These are phyloP conservation scores for Coccyzus lansbergi DNA, from an alignment of 2,797 vertebrate species.

Conservation along the genomic window DNA sequence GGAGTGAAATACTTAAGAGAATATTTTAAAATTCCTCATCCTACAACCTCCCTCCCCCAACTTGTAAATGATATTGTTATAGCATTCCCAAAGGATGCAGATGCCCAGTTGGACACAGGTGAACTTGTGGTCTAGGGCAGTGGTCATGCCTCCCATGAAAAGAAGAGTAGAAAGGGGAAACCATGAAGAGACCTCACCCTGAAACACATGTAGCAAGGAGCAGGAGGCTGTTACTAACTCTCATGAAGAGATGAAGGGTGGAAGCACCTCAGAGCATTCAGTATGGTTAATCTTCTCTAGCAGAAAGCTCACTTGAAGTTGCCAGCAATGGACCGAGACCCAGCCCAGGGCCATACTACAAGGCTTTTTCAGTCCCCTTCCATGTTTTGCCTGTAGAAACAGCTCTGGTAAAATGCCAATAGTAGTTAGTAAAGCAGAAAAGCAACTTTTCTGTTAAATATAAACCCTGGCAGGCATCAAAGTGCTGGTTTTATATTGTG, in stretches of 20 bases:
- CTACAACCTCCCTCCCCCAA: neutral
- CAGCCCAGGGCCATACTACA: neutral
- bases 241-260: neutral
- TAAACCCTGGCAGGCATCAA: neutral
- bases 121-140: neutral
- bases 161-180: neutral
- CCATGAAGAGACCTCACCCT: neutral
- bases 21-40: constrained; percentile 3
- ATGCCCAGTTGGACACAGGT: neutral
- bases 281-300: neutral
- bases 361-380: neutral
- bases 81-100: neutral
- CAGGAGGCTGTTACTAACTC: neutral
- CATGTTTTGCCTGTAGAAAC: neutral
- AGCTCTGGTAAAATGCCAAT: fast-evolving
- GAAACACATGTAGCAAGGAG: neutral
- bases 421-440: neutral
- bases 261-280: fast-evolving
- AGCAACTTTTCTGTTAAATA: neutral
- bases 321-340: neutral
- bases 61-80: neutral
- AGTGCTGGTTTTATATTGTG: neutral
- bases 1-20: neutral
- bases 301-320: neutral
- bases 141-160: neutral